A percentile compares a stretch with the other conserved stretches of the same genome.
These are phyloP conservation scores for Brotogeris chrysoptera DNA, from an alignment of 2,797 vertebrate species.

Conservation along the genomic window DNA sequence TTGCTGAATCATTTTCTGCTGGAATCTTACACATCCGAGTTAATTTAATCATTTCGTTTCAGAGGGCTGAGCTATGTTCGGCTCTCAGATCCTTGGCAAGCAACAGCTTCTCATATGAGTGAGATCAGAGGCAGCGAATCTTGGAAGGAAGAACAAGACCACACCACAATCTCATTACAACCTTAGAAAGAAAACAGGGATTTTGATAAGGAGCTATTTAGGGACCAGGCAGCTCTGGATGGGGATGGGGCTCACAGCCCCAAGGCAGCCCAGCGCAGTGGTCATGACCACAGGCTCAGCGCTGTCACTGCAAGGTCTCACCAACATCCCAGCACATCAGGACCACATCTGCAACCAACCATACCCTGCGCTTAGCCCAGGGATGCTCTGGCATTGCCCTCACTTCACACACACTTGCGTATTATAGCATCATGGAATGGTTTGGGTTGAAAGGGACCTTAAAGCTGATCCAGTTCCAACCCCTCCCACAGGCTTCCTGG, in stretches of 20 bases:
- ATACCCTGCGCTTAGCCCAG: neutral
- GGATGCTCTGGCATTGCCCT: neutral
- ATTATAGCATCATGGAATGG: neutral
- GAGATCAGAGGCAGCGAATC: neutral
- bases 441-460: neutral
- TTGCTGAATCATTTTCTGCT: neutral
- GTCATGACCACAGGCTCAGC: neutral
- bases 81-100: neutral
- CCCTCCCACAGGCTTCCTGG: neutral
- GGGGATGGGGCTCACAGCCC: neutral
- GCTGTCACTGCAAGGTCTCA: neutral
- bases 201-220: neutral
- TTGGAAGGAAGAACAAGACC: neutral
- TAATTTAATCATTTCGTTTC: neutral
- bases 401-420: neutral
- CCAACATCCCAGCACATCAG: neutral
- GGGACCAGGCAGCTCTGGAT: neutral
- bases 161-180: neutral
- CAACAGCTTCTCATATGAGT: neutral
- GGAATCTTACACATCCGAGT: neutral
- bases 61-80: neutral
- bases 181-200: neutral
- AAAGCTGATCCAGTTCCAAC: neutral
- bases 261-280: neutral
- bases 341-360: neutral